These are phyloP conservation scores for Danio albolineatus DNA, from an alignment of 2,797 vertebrate species.

Conservation along the genomic window DNA sequence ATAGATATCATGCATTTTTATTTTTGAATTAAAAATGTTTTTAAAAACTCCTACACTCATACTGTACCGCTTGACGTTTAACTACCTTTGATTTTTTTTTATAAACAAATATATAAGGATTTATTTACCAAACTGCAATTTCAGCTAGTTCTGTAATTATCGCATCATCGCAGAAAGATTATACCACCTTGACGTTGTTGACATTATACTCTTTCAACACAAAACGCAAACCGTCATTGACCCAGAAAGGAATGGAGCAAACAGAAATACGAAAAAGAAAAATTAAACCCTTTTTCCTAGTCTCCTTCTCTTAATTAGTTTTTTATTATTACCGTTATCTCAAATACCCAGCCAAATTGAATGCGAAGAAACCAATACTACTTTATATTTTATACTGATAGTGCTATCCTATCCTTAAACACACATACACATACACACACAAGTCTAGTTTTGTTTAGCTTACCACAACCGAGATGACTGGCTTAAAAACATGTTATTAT, in stretches of 20 bases:
- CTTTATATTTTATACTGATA: background rate
- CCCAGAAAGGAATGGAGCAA: background rate
- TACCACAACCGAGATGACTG: background rate
- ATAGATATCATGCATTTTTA: too few relatives aligned
- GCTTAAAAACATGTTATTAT: constrained; percentile 47
- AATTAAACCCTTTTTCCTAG: background rate
- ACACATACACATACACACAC: background rate
- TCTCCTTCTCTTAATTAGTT: background rate
- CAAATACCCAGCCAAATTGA: background rate
- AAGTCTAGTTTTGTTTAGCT: background rate
- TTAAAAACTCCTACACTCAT: background rate
- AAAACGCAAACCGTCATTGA: background rate
- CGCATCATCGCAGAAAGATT: background rate
- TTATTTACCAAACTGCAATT: too few relatives aligned
- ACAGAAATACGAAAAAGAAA: background rate
- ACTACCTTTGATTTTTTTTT: background rate
- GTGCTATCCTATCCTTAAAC: background rate
- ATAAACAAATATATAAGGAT: background rate
- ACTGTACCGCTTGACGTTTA: background rate
- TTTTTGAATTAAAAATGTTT: background rate
- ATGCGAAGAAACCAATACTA: background rate
- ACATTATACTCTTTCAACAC: background rate
- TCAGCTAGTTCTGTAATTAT: background rate
- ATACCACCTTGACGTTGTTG: constrained; percentile 2
- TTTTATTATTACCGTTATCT: background rate